phyloP scores from a whole-genome alignment of 2,797 vertebrate species.

The Harpagifer antarcticus region DNA sequence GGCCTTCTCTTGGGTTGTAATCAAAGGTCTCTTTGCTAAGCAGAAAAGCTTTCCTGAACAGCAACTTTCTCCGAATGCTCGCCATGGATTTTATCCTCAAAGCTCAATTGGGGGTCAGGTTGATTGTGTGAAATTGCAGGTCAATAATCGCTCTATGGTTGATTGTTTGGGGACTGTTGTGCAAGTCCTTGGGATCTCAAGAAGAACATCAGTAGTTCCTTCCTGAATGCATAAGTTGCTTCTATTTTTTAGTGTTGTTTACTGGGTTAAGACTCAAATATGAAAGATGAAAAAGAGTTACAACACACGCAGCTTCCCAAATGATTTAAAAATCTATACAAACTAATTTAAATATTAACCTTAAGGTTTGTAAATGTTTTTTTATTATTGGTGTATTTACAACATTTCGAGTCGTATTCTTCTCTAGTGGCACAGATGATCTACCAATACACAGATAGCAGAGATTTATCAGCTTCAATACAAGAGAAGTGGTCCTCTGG shows the following conservation, averaged over 20 bases:
- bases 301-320: neutral
- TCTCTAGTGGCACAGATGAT: slow-evolving; percentile 16
- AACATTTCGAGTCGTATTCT: slow-evolving; percentile 5
- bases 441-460: slow-evolving; percentile 35
- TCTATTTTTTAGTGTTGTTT: neutral
- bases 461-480: slow-evolving; percentile 54
- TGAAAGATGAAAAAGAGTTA: neutral
- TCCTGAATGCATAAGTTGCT: neutral
- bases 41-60: slow-evolving; percentile 35
- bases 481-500: slow-evolving; percentile 41
- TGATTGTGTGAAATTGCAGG: slow-evolving; percentile 55
- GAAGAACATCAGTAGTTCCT: slow-evolving; percentile 18
- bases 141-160: slow-evolving; percentile 38
- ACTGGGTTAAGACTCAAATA: neutral
- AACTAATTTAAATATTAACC: neutral
- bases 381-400: slow-evolving; percentile 16
- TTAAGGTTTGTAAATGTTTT: slow-evolving; percentile 1
- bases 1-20: slow-evolving; percentile 23
- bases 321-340: neutral
- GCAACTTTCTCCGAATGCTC: slow-evolving; percentile 22
- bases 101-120: slow-evolving; percentile 22
- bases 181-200: slow-evolving; percentile 5
- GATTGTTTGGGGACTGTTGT: slow-evolving; percentile 37
- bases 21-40: slow-evolving; percentile 42
- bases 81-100: slow-evolving; percentile 24